These are phyloP conservation scores for Psammodynastes pulverulentus DNA, from an alignment of 2,113 vertebrate species.

Conservation along the genomic window DNA sequence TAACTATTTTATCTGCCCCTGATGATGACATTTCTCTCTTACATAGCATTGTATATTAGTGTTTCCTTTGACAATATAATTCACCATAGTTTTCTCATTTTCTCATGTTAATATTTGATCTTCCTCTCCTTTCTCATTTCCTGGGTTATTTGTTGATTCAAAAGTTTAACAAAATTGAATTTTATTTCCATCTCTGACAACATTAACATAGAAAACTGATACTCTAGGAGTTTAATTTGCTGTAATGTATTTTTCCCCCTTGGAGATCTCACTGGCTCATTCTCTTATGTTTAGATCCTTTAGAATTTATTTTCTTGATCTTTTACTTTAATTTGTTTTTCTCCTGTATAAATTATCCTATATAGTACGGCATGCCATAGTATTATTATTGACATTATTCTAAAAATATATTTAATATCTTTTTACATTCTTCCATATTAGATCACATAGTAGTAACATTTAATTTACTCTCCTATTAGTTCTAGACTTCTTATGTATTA, in stretches of 20 bases:
- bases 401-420: not conserved
- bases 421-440: not conserved
- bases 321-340: not conserved
- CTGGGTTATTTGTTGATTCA: not conserved
- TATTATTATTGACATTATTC: not conserved
- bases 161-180: not conserved
- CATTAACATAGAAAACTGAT: not conserved
- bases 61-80: not conserved
- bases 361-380: not conserved
- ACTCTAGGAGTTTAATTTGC: not conserved
- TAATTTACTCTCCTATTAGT: not conserved
- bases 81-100: not conserved
- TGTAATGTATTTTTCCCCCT: not conserved
- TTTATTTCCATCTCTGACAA: not conserved
- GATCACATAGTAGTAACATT: not conserved
- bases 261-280: not conserved
- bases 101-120: not conserved
- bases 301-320: not conserved
- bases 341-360: not conserved
- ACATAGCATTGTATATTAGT: not conserved
- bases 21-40: not conserved
- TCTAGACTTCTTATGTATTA: not conserved
- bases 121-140: not conserved
- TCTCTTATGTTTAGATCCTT: not conserved
- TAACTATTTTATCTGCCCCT: not conserved